Conservation (phyloP, 2,797 vertebrate genomes). For the Lindbergichthys nudifrons region DNA sequence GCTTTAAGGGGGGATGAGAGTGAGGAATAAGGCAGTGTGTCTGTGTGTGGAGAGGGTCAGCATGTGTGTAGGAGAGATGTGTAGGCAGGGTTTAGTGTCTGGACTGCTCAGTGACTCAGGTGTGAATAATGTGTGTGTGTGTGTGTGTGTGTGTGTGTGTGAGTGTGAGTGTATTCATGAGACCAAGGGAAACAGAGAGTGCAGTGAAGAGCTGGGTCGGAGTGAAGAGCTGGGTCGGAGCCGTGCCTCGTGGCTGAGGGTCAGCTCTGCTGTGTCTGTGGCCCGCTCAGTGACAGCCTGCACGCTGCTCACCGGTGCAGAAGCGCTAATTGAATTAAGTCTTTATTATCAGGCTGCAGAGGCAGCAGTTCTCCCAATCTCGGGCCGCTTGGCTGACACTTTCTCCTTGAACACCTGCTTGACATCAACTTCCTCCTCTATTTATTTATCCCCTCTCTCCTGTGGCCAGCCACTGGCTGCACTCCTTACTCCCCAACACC, state of each 20-base stretch:
- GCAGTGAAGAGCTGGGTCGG: conserved; percentile 35
- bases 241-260: conserved; percentile 54
- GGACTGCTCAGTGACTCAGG: conserved; percentile 70
- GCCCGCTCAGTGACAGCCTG: conserved; percentile 71
- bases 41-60: conserved; percentile 38
- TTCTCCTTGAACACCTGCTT: conserved; percentile 90
- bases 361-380: conserved; percentile 86
- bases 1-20: conserved; percentile 44
- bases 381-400: conserved; percentile 87
- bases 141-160: conserved; percentile 7
- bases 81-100: conserved; percentile 70
- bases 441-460: conserved; percentile 85
- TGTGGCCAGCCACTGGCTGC: conserved; percentile 78
- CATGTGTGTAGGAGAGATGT: conserved; percentile 63
- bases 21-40: conserved; percentile 45
- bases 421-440: conserved; percentile 87
- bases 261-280: conserved; percentile 64
- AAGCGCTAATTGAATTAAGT: conserved; percentile 90
- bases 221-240: conserved; percentile 38
- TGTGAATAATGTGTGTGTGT: conserved; percentile 63
- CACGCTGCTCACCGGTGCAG: conserved; percentile 81
- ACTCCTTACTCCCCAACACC: conserved; percentile 54
- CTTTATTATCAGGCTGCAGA: conserved; percentile 88
- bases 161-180: conserved; percentile 1
- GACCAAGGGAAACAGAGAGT: conserved; percentile 26